Evolutionary conservation across 1,140 invertebrate species (phyloP), one percentile per base, ranked within the genome.

Genomic region (Lutraria rhynchaena): DNA sequence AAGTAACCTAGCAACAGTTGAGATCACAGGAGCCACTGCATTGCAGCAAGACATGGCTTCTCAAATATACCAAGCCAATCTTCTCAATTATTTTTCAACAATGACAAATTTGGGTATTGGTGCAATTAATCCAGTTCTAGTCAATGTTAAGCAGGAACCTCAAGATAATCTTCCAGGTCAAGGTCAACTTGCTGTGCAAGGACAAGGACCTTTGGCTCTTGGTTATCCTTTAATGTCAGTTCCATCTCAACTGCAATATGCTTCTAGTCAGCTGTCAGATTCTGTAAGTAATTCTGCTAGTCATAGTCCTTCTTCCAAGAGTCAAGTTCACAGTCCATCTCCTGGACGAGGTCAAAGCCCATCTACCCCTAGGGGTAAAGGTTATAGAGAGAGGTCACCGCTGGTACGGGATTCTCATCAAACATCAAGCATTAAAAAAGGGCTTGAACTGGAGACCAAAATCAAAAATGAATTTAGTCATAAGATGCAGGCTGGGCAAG

Each of bases 111-210:
- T 80, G 46, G 65, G 65, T 19, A 69, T 80, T 24, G 65, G 46
- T 60, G 73, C 57, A 49, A 61, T 75, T 31, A 75, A 80, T 37
- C 76, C 76, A 19, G 67, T 83, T 60, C 76, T 87, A 78, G 84
- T 85, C 77, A 85, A 83, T 78, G 63, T 87, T 22, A 86, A 86
- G 61, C 85, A 84, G 60, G 86, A 86, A 80, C 82, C 84, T 19
- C 53, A 58, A 37, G 57, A 60, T 49, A 46, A 63, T n/a, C n/a
- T 51, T 49, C 71, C 58, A 41, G 29, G 51, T 73, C 73, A 75
- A 31, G 17, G 35, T 63, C 24, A 37, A 24, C 55, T 75, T 46
- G 27, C 35, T 4, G 81, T 80, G n/a, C 67, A 80, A 33, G 29
- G 65, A 24, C 65, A 69, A 15, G 33, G 55, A 44, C 41, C 37